Evolutionary conservation across 2,888 invertebrate genomes (phyloP), one percentile per base, ranked within the genome.

Genomic region (Synanthedon myopaeformis): DNA sequence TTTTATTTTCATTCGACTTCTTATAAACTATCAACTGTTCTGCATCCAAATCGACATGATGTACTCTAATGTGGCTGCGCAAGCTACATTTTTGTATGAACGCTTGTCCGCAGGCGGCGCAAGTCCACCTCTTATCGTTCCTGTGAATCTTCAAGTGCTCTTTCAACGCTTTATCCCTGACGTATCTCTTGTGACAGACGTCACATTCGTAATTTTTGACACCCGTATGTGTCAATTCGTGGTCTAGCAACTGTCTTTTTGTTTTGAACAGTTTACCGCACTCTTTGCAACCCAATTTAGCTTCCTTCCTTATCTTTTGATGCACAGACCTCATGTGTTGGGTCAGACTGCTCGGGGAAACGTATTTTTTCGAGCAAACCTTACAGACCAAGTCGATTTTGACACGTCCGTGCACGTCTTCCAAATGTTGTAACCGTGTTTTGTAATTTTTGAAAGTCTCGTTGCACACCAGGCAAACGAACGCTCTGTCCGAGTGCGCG

Each of bases 211-310:
- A 89, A 42, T 89, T 89, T 62, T 89, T 82, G 42, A 84, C 86
- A 0, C 87, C 89, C 0, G 87, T 83, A 58, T 90, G 90, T 53
- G 88, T 89, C 1, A 89, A 76, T 51, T 86, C 82, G 64, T 90
- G 90, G 56, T 88, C 88, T 42, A 88, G 89, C 28, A 90, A 68
- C 57, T 89, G 89, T 52, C 89, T 87, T 52, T 89, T 89, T 0
- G 86, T 84, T 56, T 88, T 89, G 59, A 89, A 90, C 61, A 88
- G 87, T 75, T 87, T 88, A 0, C 84, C 81, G 51, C 90, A 90
- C 2, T 82, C 74, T 0, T 79, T 67, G 59, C 90, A 90, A 0
- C 85, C 69, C 56, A 88, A 89, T 42, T 83, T 89, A 55, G 79
- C 72, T 61, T 79, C 89, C 65, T 77, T 45, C n/a, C 45, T 10